Evolutionary conservation across 92 coral and sea anemone species (phyloP), one percentile per base, ranked within the genome.

Genomic region (Scolanthus callimorphus): DNA sequence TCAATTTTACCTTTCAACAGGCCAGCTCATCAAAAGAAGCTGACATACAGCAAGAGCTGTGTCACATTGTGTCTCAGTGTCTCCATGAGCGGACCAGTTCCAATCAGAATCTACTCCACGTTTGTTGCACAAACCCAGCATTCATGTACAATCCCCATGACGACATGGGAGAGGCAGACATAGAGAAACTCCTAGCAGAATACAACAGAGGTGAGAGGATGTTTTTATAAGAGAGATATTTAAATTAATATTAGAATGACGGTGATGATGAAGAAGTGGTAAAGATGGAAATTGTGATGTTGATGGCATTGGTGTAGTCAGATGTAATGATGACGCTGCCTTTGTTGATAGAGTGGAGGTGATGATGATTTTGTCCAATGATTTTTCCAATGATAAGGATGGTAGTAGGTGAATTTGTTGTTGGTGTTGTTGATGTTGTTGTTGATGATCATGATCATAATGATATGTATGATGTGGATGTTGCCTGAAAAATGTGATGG

Each of bases 111-210:
- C 64, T 72, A 12, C 44, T 89, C 20, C 97, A 89, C 51, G 77
- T 89, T 21, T 85, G 92, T 65, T 84, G 91, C 31, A 62, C 81
- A 27, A 89, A 84, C 46, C 97, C 91, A 22, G 34, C 82, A 23
- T 84, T 39, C 8, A 38, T 38, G 52, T 46, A 46, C 52, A 46
- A 9, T 6, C 12, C 23, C 6, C 52, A 46, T 46, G 59, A 52
- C 3, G 59, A 52, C 4, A 17, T 4, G 17, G 17, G 11, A 4
- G 8, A 15, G 8, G 57, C 27, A 25, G 39, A 31, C 13, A 22
- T 39, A 20, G 39, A 15, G 6, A 61, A 12, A 17, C 53, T 49
- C 26, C 25, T 38, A 1, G 39, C 63, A 17, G 27, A 17, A 6
- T 0, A 54, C 22, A 0, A 28, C 25, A 60, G 23, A 27, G 61